Conservation (phyloP, 2,888 invertebrate genomes). For the Abrostola triplasia region DNA sequence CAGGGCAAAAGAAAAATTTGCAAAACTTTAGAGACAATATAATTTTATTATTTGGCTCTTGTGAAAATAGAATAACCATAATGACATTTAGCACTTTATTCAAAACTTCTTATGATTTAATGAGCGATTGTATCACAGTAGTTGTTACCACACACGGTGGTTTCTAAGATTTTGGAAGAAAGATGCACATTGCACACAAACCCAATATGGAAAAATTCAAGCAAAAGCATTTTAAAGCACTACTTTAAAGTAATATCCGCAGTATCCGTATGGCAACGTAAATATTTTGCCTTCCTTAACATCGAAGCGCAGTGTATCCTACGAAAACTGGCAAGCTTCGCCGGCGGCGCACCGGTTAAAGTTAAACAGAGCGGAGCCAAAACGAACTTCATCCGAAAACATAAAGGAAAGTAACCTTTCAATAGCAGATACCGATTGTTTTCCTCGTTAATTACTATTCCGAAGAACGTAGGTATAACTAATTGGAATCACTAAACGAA, state of each 20-base stretch:
- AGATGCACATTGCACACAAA: background rate
- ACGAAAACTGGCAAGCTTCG: conserved; percentile 23
- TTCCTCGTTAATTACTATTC: conserved; percentile 3
- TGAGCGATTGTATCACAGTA: no score
- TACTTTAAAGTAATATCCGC: background rate
- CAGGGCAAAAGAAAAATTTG: no score
- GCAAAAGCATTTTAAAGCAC: background rate
- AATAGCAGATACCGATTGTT: conserved; percentile 23
- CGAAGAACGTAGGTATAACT: background rate
- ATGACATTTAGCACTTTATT: no score
- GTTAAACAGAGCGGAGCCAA: conserved; percentile 33
- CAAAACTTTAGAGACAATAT: no score
- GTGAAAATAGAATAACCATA: no score
- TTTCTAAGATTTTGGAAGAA: no score
- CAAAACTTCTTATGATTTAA: no score
- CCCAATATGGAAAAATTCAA: background rate
- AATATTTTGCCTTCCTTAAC: background rate
- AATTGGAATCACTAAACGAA: background rate
- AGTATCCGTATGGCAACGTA: background rate
- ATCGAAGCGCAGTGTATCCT: conserved; percentile 2
- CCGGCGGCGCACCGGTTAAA: conserved; percentile 26
- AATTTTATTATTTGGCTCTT: no score
- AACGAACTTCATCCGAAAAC: conserved; percentile 22
- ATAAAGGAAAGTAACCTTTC: conserved; percentile 22
- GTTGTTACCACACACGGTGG: no score